Evolutionary conservation across 1,140 invertebrate species (phyloP).

Genomic region (Luehdorfia chinensis): DNA sequence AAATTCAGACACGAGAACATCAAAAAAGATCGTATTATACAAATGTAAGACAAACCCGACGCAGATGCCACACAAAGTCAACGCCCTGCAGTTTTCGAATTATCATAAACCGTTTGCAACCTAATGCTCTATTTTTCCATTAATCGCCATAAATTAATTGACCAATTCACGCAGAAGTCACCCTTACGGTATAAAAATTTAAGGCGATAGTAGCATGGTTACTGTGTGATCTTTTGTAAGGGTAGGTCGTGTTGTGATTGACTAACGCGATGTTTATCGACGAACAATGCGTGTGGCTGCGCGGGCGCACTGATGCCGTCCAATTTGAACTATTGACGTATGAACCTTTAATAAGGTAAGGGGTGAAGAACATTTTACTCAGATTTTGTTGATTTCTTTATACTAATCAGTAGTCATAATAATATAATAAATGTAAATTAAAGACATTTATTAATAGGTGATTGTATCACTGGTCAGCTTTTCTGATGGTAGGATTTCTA

Average conservation of each 20-base stretch:
- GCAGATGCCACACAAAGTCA: too few species aligned
- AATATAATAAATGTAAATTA: too few species aligned
- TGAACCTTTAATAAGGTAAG: conserved; percentile 28
- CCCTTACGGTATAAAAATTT: conserved; percentile 3
- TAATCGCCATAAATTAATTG: conserved; percentile 37
- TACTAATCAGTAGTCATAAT: background rate
- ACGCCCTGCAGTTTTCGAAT: conserved; percentile 39
- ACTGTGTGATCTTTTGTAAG: conserved; percentile 24
- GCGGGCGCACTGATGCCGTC: conserved; percentile 31
- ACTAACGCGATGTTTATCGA: conserved; percentile 63
- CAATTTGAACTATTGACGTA: conserved; percentile 42
- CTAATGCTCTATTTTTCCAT: conserved; percentile 42
- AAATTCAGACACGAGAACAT: too few species aligned
- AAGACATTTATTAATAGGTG: too few species aligned
- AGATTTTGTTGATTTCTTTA: background rate
- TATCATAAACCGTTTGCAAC: conserved; percentile 34
- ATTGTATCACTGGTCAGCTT: too few species aligned
- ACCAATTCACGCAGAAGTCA: conserved; percentile 10
- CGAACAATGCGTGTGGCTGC: conserved; percentile 63
- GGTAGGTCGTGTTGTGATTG: conserved; percentile 46
- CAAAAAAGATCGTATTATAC: too few species aligned
- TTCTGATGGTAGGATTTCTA: too few species aligned
- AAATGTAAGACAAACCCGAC: too few species aligned
- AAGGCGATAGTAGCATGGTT: conserved; percentile 18
- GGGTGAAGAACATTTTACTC: conserved; percentile 5